These are phyloP conservation scores for Montipora foliosa DNA, from an alignment of 64 coral and sea anemone species.

Conservation along the genomic window DNA sequence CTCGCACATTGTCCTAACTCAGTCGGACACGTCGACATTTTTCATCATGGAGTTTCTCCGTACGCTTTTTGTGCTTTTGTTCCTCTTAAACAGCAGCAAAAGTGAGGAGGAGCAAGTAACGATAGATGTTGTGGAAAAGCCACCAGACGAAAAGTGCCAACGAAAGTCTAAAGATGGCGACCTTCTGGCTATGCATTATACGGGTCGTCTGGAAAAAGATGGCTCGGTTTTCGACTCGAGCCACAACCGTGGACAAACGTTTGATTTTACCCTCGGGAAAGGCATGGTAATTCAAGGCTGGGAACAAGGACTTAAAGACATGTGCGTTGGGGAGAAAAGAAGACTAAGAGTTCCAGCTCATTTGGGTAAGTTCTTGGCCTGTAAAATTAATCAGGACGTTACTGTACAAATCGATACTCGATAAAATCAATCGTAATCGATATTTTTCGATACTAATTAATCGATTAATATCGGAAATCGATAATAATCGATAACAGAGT, in stretches of 20 bases:
- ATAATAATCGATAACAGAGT: too few species aligned
- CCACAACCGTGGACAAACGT: conserved; percentile 74
- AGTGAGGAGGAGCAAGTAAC: conserved; percentile 64
- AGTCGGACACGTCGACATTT: background rate
- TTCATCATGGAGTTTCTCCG: background rate
- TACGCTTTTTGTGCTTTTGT: background rate
- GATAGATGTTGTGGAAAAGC: conserved; percentile 87
- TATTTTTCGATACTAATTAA: too few species aligned
- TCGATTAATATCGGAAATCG: too few species aligned
- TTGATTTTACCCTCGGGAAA: conserved; percentile 92
- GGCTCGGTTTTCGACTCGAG: conserved; percentile 91
- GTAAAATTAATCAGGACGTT: too few species aligned
- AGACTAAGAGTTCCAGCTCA: conserved; percentile 86
- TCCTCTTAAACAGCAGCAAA: background rate
- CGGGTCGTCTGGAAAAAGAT: conserved; percentile 80
- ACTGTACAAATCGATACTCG: too few species aligned
- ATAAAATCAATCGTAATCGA: too few species aligned
- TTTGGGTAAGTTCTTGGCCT: conserved; percentile 62
- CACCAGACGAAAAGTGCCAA: conserved; percentile 66
- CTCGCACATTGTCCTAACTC: too few species aligned
- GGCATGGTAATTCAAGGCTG: conserved; percentile 96
- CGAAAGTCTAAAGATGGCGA: conserved; percentile 79
- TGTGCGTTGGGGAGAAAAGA: conserved; percentile 91
- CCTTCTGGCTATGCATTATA: conserved; percentile 83
- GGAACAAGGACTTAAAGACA: conserved; percentile 90